Evolutionary conservation across 2,888 invertebrate genomes (phyloP), one percentile per base, ranked within the genome.

Genomic region (Fragum whitleyi): DNA sequence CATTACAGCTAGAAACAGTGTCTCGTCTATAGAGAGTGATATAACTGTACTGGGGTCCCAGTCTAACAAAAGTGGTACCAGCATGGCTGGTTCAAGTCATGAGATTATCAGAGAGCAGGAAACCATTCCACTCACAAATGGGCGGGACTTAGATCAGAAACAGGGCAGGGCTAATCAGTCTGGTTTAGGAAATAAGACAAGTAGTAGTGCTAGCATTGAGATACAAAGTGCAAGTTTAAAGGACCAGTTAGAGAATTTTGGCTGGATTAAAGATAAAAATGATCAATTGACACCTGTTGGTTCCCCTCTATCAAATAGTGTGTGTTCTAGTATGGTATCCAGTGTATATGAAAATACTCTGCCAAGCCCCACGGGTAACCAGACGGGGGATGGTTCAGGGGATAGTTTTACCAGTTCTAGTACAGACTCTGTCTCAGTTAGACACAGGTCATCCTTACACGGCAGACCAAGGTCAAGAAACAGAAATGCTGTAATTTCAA

Each of bases 41-140:
- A 95, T 96, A 80, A 96, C 96, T 87, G 95, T 96, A 59, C 94
- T 96, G 29, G 73, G 65, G 0, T 96, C 96, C 81, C 96, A 96
- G 94, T 96, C 96, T 19, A 96, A 96, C 90, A 96, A 96, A 87
- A 96, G 96, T 90, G 96, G 96, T 75, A 96, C 86, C 14, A 83
- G 86, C 23, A 82, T 89, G 21, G 82, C 88, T 2, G 81, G 83
- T 42, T 77, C 86, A 21, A 77, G 77, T 70, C 77, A 79, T 47
- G 86, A 86, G 72, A 69, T 53, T 1, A 21, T 47, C n/a, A 14
- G n/a, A n/a, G 47, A 47, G n/a, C 47, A 47, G 47, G 72, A 32
- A 39, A 61, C 26, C 47, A 9, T 14, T 2, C 23, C 57, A 57
- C 3, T 28, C 3, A 9, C 26, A 57, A 7, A 57, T 28, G 7